Conservation (phyloP, 2,888 invertebrate genomes). For the Labia minor region DNA sequence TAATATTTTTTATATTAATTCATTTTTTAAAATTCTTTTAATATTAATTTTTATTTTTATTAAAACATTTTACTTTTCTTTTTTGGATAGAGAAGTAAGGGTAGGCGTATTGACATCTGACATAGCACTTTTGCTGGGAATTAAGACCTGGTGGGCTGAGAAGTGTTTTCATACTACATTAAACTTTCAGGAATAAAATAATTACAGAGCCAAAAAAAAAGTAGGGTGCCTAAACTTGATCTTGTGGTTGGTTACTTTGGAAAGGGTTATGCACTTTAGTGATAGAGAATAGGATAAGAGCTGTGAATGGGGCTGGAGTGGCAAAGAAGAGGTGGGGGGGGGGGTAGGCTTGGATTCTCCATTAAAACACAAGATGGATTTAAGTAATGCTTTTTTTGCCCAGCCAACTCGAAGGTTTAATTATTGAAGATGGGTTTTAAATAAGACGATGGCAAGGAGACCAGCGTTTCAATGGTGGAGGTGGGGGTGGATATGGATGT, state of each 20-base stretch:
- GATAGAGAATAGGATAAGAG: not conserved
- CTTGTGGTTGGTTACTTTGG: constrained; percentile 3
- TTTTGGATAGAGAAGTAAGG: too few species aligned
- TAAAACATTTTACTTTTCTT: too few species aligned
- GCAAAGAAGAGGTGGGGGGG: not conserved
- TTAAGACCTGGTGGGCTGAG: not conserved
- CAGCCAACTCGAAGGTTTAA: constrained; percentile 1
- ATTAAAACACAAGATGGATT: constrained; percentile 13
- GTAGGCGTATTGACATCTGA: too few species aligned
- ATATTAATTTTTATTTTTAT: too few species aligned
- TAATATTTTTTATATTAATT: too few species aligned
- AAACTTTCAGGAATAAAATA: not conserved
- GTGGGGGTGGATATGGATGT: too few species aligned
- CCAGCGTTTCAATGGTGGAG: too few species aligned
- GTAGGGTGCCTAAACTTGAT: not conserved
- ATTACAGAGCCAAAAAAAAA: not conserved
- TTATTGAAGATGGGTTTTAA: constrained; percentile 13
- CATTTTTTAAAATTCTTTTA: too few species aligned
- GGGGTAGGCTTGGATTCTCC: not conserved
- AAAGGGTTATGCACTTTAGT: constrained; percentile 1
- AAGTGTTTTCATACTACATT: constrained; percentile 6
- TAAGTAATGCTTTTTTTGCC: not conserved
- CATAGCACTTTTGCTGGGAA: too few species aligned
- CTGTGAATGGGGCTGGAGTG: not conserved
- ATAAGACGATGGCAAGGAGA: not conserved